Evolutionary conservation across 2,113 vertebrate genomes (phyloP), one percentile per base, ranked within the genome.

Genomic region (Oryzias javanicus): DNA sequence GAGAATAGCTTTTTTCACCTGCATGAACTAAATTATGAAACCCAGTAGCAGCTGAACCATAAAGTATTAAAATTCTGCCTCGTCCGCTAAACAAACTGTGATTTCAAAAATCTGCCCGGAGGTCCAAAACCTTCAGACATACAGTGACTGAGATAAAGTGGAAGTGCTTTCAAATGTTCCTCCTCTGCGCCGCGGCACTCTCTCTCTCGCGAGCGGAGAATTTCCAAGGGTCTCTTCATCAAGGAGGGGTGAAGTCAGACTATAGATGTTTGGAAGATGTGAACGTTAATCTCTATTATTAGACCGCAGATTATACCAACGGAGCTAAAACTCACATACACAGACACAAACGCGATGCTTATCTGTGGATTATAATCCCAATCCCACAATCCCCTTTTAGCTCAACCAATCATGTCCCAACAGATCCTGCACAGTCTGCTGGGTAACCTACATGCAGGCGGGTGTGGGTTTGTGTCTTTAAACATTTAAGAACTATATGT

Each of bases 291-390:
- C 80, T 82, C 67, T 78, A 71, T 80, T 85, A 78, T 78, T 74
- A 74, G 66, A 82, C 53, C 46, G 65, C 65, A 81, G 76, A 86
- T 81, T 76, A 86, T 64, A 77, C 68, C 59, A 60, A 73, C 55
- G 54, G 53, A 69, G 57, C 60, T 47, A 63, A 70, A 71, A 62
- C 64, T 63, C 60, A 54, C 64, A 64, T 61, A 68, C 51, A 51
- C 42, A 55, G 44, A 51, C 47, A 62, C 49, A 10, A 44, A 66
- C 47, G 27, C 45, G 74, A 35, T 52, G 61, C 13, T 60, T 58
- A 76, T 78, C 63, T 69, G 44, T 59, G 62, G 80, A 72, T 83
- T 85, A 84, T 88, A 82, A 86, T 84, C 67, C 48, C 77, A 82
- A 79, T 74, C 74, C 67, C 54, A 60, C 79, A 77, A 84, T 81